These are phyloP conservation scores for Whitmania pigra DNA, from an alignment of 1,140 invertebrate genomes.

Conservation along the genomic window DNA sequence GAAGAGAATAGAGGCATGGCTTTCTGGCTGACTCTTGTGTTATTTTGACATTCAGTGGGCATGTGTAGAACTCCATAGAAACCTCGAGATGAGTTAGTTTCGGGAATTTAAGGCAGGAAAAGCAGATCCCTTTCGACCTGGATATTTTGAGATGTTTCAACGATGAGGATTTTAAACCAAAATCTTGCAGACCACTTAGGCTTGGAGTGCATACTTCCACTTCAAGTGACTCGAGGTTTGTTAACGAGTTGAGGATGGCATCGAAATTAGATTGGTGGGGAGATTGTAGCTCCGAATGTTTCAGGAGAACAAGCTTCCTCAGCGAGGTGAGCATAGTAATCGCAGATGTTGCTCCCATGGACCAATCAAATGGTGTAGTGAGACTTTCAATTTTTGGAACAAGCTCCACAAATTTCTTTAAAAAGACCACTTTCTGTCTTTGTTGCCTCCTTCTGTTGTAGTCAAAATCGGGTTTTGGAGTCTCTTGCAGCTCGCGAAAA, in stretches of 20 bases:
- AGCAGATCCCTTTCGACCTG: conserved; percentile 35
- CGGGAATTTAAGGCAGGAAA: conserved; percentile 32
- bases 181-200: conserved; percentile 30
- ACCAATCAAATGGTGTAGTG: conserved; percentile 40
- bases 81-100: conserved; percentile 23
- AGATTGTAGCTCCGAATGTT: conserved; percentile 36
- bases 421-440: conserved; percentile 33
- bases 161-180: conserved; percentile 29
- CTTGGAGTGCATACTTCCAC: conserved; percentile 38
- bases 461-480: background rate
- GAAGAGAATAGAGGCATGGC: conserved; percentile 33
- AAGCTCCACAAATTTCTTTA: conserved; percentile 32
- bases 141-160: conserved; percentile 35
- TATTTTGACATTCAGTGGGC: conserved; percentile 28
- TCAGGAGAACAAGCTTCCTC: conserved; percentile 35
- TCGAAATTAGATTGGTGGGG: conserved; percentile 31
- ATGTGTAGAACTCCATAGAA: conserved; percentile 29
- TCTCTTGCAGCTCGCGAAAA: background rate
- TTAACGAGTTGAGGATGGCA: conserved; percentile 28
- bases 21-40: conserved; percentile 29
- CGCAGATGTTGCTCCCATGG: conserved; percentile 30
- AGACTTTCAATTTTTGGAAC: conserved; percentile 33
- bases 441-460: conserved; percentile 29
- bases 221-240: conserved; percentile 27
- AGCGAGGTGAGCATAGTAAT: conserved; percentile 32